Evolutionary conservation across 2,888 invertebrate genomes (phyloP).

Genomic region (Ochropacha duplaris): DNA sequence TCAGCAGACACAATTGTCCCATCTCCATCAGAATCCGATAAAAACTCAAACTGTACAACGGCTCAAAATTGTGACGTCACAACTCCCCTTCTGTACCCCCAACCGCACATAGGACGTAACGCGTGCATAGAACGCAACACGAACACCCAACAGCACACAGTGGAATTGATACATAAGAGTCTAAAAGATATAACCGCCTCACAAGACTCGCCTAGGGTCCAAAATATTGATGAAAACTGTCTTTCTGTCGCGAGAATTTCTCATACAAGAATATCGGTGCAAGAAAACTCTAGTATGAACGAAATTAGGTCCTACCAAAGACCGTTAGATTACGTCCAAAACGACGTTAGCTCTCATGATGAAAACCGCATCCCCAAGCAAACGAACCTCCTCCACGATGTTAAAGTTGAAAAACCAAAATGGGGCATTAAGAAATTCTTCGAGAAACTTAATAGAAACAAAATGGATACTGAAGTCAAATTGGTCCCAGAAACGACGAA

Average conservation of each 20-base stretch:
- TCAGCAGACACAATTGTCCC: constrained; percentile 30
- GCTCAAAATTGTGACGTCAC: constrained; percentile 57
- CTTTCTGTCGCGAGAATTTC: constrained; percentile 63
- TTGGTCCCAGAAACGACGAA: constrained; percentile 60
- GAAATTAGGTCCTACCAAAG: constrained; percentile 70
- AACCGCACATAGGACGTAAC: constrained; percentile 93
- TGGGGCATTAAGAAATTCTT: constrained; percentile 74
- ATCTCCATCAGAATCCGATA: constrained; percentile 53
- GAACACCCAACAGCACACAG: constrained; percentile 82
- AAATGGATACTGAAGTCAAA: constrained; percentile 82
- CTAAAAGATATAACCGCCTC: constrained; percentile 78
- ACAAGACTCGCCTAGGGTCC: constrained; percentile 32
- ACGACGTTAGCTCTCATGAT: constrained; percentile 84
- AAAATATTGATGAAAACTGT: constrained; percentile 54
- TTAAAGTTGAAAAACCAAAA: constrained; percentile 62
- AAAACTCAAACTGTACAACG: constrained; percentile 62
- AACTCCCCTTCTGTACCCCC: constrained; percentile 82
- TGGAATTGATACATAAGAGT: constrained; percentile 84
- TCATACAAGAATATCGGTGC: constrained; percentile 35
- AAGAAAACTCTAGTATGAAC: constrained; percentile 56
- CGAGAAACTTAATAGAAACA: constrained; percentile 59
- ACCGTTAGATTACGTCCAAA: constrained; percentile 86
- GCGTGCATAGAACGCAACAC: constrained; percentile 90
- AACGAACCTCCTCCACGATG: constrained; percentile 67
- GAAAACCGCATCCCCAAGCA: constrained; percentile 65